A percentile compares a stretch with the other conserved stretches of the same genome.
Conservation (phyloP, 2,113 vertebrate species). For the Pagrus major region DNA sequence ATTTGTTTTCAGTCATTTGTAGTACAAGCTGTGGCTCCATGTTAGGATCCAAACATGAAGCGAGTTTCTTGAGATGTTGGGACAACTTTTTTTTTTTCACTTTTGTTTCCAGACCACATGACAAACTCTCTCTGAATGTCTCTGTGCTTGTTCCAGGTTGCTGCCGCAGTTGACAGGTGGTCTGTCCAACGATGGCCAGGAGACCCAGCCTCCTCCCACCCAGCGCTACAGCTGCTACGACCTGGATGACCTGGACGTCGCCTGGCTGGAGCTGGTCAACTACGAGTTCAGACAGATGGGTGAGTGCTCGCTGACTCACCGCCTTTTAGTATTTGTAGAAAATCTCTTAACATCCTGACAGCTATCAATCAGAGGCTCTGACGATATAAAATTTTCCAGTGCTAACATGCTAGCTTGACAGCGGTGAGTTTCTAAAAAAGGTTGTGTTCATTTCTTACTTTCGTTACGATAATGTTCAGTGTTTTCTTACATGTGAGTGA, state of each 20-base stretch:
- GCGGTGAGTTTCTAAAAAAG: too few relatives aligned
- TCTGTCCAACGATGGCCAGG: constrained; percentile 25
- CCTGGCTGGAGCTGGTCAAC: constrained; percentile 95
- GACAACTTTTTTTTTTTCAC: background rate
- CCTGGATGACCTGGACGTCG: constrained; percentile 95
- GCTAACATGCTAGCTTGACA: too few relatives aligned
- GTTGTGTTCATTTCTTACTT: too few relatives aligned
- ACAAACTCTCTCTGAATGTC: background rate
- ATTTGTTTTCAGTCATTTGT: background rate
- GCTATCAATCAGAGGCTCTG: too few relatives aligned
- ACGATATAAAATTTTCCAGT: too few relatives aligned
- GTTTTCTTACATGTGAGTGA: too few relatives aligned
- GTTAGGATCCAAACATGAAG: background rate
- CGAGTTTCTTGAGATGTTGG: background rate
- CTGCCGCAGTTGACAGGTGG: constrained; percentile 80
- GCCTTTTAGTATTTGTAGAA: too few relatives aligned
- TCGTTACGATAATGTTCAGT: too few relatives aligned
- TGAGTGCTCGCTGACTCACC: constrained; percentile 63
- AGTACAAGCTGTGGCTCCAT: background rate
- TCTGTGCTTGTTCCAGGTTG: constrained; percentile 66
- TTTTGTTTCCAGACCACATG: background rate
- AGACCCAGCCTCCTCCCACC: constrained; percentile 54
- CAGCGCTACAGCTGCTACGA: constrained; percentile 91
- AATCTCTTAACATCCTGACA: too few relatives aligned
- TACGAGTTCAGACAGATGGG: constrained; percentile 94